These are phyloP conservation scores for Trinorchestia longiramus DNA, from an alignment of 1,140 invertebrate genomes.

Conservation along the genomic window DNA sequence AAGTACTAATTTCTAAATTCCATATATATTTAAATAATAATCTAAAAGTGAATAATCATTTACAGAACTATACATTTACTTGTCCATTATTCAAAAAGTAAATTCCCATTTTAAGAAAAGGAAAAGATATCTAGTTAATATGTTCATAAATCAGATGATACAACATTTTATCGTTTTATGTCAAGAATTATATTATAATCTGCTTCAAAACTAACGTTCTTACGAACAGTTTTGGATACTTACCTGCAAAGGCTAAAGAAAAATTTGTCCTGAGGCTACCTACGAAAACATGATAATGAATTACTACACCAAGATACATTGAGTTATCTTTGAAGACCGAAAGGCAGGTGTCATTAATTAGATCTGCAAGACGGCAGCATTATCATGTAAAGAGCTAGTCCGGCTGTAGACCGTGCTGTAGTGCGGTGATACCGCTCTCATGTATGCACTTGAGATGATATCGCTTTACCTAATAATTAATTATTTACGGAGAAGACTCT, in stretches of 20 bases:
- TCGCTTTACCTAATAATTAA: neutral
- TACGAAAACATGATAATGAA: neutral
- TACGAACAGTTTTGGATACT: neutral
- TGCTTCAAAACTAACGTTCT: too few relatives aligned
- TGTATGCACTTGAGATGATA: neutral
- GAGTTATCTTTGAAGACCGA: neutral
- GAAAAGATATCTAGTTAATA: neutral
- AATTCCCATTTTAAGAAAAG: neutral
- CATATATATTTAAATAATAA: neutral
- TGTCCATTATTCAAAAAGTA: neutral
- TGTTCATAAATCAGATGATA: too few relatives aligned
- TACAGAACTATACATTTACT: neutral
- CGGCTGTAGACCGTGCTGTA: neutral
- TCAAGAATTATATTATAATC: too few relatives aligned
- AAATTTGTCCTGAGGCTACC: neutral
- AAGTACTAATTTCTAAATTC: neutral
- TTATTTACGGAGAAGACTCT: neutral
- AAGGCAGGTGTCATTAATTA: neutral
- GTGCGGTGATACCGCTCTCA: neutral
- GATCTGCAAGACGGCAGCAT: neutral
- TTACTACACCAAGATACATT: neutral
- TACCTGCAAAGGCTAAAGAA: neutral
- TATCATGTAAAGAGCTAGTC: neutral
- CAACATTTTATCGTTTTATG: too few relatives aligned
- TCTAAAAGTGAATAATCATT: neutral